These are phyloP conservation scores for Acleris sparsana DNA, from an alignment of 2,888 invertebrate species.

Conservation along the genomic window DNA sequence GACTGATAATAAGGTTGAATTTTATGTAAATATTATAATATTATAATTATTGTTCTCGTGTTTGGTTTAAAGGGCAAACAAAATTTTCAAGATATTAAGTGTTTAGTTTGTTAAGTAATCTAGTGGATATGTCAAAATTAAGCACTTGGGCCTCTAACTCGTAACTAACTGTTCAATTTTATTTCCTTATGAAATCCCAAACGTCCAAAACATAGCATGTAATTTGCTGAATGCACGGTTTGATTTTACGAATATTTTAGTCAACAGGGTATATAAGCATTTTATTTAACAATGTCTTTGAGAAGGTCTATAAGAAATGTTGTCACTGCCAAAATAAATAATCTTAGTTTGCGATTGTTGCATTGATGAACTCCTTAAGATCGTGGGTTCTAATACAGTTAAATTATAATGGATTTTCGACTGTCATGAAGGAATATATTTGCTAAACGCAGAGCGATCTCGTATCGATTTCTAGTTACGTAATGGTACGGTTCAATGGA, in stretches of 20 bases:
- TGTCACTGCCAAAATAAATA: slow-evolving; percentile 29
- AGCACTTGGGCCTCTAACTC: slow-evolving; percentile 18
- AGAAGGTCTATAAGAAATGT: slow-evolving; percentile 10
- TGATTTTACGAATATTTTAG: slow-evolving; percentile 44
- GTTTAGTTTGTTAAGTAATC: slow-evolving; percentile 38
- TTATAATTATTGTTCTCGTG: slow-evolving; percentile 57
- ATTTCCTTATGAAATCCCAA: slow-evolving; percentile 5
- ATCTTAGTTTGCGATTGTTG: slow-evolving; percentile 3
- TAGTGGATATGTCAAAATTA: slow-evolving; percentile 29
- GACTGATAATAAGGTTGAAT: slow-evolving; percentile 81
- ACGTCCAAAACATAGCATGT: not conserved
- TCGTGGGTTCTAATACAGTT: no score
- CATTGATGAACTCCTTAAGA: slow-evolving; percentile 13
- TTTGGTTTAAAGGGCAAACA: slow-evolving; percentile 48
- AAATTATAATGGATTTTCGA: no score
- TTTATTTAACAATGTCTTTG: slow-evolving; percentile 38
- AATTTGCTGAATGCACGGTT: not conserved
- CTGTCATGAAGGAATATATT: no score
- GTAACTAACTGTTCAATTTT: slow-evolving; percentile 2
- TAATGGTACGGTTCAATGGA: no score
- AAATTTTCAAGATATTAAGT: slow-evolving; percentile 43
- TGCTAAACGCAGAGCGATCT: no score
- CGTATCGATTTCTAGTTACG: no score
- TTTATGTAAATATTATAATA: slow-evolving; percentile 75
- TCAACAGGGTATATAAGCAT: slow-evolving; percentile 65